phyloP scores from a whole-genome alignment of 2,888 invertebrate species.

The Drosophila picticornis region DNA sequence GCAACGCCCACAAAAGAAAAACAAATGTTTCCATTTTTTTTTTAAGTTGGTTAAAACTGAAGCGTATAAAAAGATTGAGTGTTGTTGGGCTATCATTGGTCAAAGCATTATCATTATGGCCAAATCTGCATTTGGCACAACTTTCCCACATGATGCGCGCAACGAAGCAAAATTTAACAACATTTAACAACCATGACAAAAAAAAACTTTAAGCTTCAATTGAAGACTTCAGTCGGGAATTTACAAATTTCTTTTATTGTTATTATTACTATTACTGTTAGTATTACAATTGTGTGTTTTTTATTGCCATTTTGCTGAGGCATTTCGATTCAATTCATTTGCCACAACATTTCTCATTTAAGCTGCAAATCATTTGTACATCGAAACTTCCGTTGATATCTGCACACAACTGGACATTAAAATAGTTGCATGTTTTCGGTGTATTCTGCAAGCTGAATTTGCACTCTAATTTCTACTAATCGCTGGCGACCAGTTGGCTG shows the following conservation, averaged over 20 bases:
- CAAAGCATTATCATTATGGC: conserved; percentile 55
- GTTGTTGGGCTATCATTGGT: conserved; percentile 31
- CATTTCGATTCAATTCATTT: conserved; percentile 31
- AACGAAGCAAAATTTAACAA: conserved; percentile 1
- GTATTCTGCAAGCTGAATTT: not conserved
- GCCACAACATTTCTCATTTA: conserved; percentile 9
- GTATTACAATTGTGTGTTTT: conserved; percentile 18
- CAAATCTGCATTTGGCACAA: conserved; percentile 76
- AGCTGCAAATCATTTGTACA: conserved; percentile 43
- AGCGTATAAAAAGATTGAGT: conserved; percentile 10
- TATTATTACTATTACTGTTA: conserved; percentile 19
- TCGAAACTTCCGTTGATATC: conserved; percentile 22
- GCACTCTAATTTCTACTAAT: too few species aligned
- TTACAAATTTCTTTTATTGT: conserved; percentile 32
- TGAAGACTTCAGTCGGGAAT: conserved; percentile 38
- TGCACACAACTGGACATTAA: not conserved
- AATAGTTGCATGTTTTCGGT: not conserved
- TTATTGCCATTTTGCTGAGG: conserved; percentile 22
- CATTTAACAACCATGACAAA: conserved; percentile 21
- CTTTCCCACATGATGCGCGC: conserved; percentile 72
- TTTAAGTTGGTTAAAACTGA: conserved; percentile 16
- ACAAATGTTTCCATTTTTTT: too few species aligned
- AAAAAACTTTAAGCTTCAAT: conserved; percentile 45
- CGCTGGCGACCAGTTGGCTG: not conserved
- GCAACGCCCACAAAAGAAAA: conserved; percentile 23